Percentiles rank a stretch among this genome's conserved stretches.
Evolutionary conservation across 2,113 vertebrate species (phyloP).

Genomic region (Gopherus evgoodei): DNA sequence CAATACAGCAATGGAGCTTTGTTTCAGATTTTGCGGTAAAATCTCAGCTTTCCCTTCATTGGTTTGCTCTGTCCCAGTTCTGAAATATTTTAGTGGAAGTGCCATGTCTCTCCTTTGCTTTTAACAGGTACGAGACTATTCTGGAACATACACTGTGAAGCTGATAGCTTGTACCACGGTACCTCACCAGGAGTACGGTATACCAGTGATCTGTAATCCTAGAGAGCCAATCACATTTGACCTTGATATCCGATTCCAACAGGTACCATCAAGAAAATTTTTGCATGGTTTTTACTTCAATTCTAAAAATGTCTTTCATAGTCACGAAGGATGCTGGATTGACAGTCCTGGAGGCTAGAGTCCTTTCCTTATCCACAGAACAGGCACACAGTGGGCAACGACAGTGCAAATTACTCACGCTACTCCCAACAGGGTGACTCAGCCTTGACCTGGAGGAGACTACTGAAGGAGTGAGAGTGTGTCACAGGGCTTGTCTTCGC

Average conservation of each 20-base stretch:
- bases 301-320: neutral
- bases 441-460: neutral
- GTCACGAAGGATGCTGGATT: neutral
- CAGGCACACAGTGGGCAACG: neutral
- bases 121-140: constrained; percentile 93
- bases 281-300: neutral
- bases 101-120: neutral
- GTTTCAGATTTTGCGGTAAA: constrained; percentile 93
- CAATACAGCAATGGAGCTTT: constrained; percentile 93
- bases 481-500: neutral
- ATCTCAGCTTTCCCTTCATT: neutral
- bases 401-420: neutral
- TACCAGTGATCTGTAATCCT: constrained; percentile 90
- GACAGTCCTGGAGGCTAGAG: neutral
- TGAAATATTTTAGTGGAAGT: neutral
- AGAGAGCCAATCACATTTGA: constrained; percentile 90
- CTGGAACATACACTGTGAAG: constrained; percentile 89
- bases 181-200: constrained; percentile 84
- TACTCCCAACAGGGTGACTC: neutral
- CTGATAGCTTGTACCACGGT: constrained; percentile 88
- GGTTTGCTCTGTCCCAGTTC: neutral
- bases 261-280: constrained; percentile 75
- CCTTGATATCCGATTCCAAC: constrained; percentile 95
- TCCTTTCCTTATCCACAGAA: neutral
- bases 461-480: neutral